Evolutionary conservation across 2,113 vertebrate genomes (phyloP).

Genomic region (Malurus elegans): DNA sequence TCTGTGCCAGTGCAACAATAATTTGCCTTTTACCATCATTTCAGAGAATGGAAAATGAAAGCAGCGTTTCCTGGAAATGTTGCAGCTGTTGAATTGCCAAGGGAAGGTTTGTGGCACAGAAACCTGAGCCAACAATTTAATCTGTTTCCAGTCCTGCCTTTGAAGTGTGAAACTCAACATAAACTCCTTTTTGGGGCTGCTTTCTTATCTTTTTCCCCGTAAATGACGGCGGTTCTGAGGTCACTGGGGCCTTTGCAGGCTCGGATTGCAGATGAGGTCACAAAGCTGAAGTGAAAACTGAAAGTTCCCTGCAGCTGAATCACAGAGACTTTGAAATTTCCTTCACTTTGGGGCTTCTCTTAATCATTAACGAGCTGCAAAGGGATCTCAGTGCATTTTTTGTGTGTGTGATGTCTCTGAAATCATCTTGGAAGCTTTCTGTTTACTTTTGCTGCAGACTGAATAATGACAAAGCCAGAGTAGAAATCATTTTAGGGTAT

Average conservation of each 20-base stretch:
- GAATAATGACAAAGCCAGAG: not conserved
- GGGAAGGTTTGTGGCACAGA: not conserved
- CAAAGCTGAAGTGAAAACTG: not conserved
- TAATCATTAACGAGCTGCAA: not conserved
- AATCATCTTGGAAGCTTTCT: not conserved
- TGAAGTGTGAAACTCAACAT: not conserved
- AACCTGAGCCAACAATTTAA: not conserved
- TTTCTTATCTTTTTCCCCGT: not conserved
- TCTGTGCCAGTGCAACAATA: not conserved
- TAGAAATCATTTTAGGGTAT: not conserved
- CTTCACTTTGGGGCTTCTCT: not conserved
- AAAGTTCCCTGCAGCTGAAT: not conserved
- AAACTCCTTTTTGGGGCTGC: not conserved
- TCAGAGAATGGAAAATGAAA: not conserved
- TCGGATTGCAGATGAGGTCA: not conserved
- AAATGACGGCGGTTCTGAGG: conserved; percentile 1
- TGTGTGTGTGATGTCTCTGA: not conserved
- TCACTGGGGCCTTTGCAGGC: not conserved
- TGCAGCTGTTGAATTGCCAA: not conserved
- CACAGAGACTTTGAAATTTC: not conserved
- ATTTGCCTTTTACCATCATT: not conserved
- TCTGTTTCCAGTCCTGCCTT: not conserved
- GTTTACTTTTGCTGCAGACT: not conserved
- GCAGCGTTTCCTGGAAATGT: not conserved
- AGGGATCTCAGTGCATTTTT: not conserved